These are phyloP conservation scores for Pteropus rufus DNA, from an alignment of 2,797 vertebrate genomes.

Conservation along the genomic window DNA sequence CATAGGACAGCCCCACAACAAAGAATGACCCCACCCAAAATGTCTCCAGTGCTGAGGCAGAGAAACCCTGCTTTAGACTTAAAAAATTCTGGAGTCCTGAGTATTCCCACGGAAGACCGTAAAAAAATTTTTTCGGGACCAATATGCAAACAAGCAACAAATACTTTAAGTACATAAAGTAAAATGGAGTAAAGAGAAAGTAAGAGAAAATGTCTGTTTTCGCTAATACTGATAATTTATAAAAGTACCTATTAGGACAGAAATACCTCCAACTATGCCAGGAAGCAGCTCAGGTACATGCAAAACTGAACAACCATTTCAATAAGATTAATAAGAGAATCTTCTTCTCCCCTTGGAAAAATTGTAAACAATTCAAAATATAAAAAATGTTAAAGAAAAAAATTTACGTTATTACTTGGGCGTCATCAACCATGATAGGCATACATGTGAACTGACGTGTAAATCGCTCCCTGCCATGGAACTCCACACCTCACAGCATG, in stretches of 20 bases:
- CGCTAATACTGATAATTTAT: background rate
- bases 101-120: background rate
- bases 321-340: background rate
- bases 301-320: background rate
- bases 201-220: background rate
- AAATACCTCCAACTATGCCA: background rate
- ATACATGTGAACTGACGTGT: background rate
- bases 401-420: background rate
- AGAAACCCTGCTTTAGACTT: background rate
- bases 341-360: background rate
- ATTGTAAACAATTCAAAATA: background rate
- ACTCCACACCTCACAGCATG: background rate
- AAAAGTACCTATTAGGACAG: background rate
- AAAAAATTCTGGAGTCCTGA: background rate
- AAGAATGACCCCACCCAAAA: background rate
- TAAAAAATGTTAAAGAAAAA: background rate
- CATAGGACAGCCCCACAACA: too few relatives aligned
- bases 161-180: background rate
- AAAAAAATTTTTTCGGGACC: background rate
- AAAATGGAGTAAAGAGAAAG: background rate
- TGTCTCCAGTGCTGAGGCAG: too few relatives aligned
- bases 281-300: background rate
- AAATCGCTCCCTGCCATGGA: background rate
- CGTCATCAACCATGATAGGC: background rate
- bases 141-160: conserved; percentile 7